These are phyloP conservation scores for Ceyx margarethae DNA, from an alignment of 2,113 vertebrate genomes.

Conservation along the genomic window DNA sequence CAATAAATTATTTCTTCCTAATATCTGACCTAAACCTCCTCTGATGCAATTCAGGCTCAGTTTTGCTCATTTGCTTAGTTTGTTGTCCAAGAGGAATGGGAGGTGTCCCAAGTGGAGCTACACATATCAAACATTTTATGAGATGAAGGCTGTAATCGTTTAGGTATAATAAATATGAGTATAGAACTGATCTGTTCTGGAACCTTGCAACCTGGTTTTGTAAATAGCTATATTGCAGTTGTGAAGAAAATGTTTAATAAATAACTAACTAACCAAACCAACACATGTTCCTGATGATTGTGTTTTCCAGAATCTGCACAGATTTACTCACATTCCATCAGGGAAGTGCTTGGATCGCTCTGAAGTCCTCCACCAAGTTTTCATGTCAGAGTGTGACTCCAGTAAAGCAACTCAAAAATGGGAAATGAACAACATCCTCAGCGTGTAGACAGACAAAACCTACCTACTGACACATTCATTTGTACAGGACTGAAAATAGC, in stretches of 20 bases:
- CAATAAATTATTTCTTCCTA: too few species aligned
- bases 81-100: neutral
- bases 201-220: neutral
- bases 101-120: neutral
- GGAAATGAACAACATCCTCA: slow-evolving; percentile 98
- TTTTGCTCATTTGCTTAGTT: neutral
- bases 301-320: slow-evolving; percentile 85
- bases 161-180: neutral
- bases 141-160: neutral
- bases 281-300: neutral
- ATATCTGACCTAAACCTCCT: too few species aligned
- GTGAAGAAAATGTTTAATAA: neutral
- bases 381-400: slow-evolving; percentile 89
- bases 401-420: slow-evolving; percentile 91
- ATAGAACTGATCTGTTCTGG: neutral
- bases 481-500: slow-evolving; percentile 73
- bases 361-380: slow-evolving; percentile 92
- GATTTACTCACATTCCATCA: slow-evolving; percentile 85
- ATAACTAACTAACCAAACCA: neutral
- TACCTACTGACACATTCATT: slow-evolving; percentile 64
- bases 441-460: slow-evolving; percentile 78
- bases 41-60: neutral
- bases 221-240: neutral
- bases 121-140: neutral
- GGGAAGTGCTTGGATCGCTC: slow-evolving; percentile 96